Evolutionary conservation across 2,113 vertebrate genomes (phyloP), one percentile per base, ranked within the genome.

Genomic region (Ctenomys sociabilis): DNA sequence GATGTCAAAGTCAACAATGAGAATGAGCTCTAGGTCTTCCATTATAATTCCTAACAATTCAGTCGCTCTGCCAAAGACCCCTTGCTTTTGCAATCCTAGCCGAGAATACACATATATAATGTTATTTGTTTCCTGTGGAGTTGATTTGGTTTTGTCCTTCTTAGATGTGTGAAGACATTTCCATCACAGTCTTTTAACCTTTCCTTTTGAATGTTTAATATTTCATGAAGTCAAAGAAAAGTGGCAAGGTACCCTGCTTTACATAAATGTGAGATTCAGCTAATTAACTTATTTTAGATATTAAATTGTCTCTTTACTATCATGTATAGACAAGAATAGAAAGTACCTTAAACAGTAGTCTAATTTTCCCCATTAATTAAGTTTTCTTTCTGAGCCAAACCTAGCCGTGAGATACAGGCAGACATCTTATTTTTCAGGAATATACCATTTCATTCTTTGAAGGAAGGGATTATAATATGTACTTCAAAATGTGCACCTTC

Each of bases 271-370:
- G 85, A 92, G 16, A 77, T 83, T 95, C n/a, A 87, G 64, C 32
- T 94, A 90, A 88, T 93, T 96, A 86, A 91, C 64, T 88, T 96
- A 68, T 91, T 90, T 93, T 87, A 91, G 81, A 70, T 22, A 92
- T 43, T 61, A 92, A 92, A 70, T 89, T 95, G n/a, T 75, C 45
- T 83, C 82, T 86, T 95, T 89, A 54, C 22, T 97, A 49, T 95
- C 73, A 87, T 85, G 54, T 59, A n/a, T 72, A 43, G 49, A 16
- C 66, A 57, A 43, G n/a, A 81, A 68, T 45, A 87, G 52, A 16
- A 96, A 95, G 59, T 63, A 61, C 13, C 35, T 57, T 75, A 84
- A 93, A 54, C 73, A 49, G 2, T 30, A 87, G 13, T 63, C 40
- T 81, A 68, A 92, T 57, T 95, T 88, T 92, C 12, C 16, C 30